These are phyloP conservation scores for Hypotaenidia philippensis DNA, from an alignment of 2,797 vertebrate genomes.

Conservation along the genomic window DNA sequence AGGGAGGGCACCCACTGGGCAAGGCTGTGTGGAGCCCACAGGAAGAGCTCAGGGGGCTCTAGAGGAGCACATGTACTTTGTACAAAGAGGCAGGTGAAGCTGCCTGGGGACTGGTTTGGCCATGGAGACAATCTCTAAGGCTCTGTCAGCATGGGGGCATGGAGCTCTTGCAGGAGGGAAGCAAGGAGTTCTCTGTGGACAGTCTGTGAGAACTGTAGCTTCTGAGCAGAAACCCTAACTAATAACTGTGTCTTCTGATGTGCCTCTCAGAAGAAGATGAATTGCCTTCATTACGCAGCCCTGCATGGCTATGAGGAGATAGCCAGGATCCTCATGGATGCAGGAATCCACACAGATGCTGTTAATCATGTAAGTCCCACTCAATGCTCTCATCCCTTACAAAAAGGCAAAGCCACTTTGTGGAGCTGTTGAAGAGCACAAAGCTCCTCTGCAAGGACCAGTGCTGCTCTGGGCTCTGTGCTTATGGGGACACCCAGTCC, in stretches of 20 bases:
- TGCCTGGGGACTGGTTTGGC: background rate
- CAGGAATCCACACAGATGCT: slow-evolving; percentile 80
- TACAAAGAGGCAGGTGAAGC: background rate
- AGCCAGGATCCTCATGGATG: slow-evolving; percentile 80
- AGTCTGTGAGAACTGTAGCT: background rate
- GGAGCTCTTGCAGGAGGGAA: background rate
- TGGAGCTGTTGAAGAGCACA: background rate
- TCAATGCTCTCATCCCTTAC: background rate
- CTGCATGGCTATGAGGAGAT: slow-evolving; percentile 79
- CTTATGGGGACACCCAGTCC: background rate
- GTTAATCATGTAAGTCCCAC: slow-evolving; percentile 83
- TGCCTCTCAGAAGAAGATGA: slow-evolving; percentile 84
- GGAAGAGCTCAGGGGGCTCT: background rate
- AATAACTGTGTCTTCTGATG: background rate
- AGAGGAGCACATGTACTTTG: background rate
- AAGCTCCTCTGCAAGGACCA: background rate
- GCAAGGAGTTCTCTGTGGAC: background rate
- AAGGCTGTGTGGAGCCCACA: background rate
- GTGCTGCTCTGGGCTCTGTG: background rate
- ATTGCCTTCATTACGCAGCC: slow-evolving; percentile 87
- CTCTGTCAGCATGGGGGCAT: background rate
- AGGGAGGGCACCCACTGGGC: accelerated
- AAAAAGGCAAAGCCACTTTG: background rate
- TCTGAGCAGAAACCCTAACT: background rate
- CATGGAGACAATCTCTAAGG: background rate